A percentile compares a stretch with the other conserved stretches of the same genome.
phyloP scores from a whole-genome alignment of 1,140 invertebrate genomes.

The Delia radicum region DNA sequence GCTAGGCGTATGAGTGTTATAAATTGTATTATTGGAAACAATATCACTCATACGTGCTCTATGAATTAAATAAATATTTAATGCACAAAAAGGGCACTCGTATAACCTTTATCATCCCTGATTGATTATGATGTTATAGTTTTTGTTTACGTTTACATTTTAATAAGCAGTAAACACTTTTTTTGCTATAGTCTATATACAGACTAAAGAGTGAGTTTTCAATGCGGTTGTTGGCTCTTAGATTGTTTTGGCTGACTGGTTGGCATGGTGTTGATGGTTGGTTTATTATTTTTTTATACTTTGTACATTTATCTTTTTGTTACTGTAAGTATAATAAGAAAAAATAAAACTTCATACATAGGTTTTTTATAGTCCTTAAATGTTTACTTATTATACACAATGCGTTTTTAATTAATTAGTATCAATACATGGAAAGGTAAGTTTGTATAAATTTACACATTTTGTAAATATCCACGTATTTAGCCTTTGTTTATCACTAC shows the following conservation, averaged over 20 bases:
- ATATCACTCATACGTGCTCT: too few relatives aligned
- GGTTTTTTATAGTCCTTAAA: neutral
- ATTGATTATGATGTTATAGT: neutral
- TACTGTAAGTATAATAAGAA: neutral
- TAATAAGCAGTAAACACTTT: slow-evolving; percentile 1
- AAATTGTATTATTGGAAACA: too few relatives aligned
- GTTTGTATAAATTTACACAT: neutral
- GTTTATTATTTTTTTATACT: neutral
- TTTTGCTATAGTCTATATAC: neutral
- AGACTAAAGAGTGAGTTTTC: neutral
- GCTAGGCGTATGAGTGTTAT: too few relatives aligned
- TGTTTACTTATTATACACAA: neutral
- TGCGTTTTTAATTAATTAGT: slow-evolving; percentile 5
- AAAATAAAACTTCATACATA: neutral
- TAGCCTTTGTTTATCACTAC: neutral
- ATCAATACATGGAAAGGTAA: neutral
- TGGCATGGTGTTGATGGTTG: neutral
- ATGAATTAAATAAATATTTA: too few relatives aligned
- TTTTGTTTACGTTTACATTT: neutral
- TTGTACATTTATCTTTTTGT: neutral
- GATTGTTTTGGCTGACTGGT: neutral
- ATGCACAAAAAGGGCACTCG: too few relatives aligned
- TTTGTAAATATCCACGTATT: neutral
- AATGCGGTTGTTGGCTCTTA: neutral
- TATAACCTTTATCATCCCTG: too few relatives aligned